Conservation (phyloP, 2,113 vertebrate genomes). For the Anguilla japonica region DNA sequence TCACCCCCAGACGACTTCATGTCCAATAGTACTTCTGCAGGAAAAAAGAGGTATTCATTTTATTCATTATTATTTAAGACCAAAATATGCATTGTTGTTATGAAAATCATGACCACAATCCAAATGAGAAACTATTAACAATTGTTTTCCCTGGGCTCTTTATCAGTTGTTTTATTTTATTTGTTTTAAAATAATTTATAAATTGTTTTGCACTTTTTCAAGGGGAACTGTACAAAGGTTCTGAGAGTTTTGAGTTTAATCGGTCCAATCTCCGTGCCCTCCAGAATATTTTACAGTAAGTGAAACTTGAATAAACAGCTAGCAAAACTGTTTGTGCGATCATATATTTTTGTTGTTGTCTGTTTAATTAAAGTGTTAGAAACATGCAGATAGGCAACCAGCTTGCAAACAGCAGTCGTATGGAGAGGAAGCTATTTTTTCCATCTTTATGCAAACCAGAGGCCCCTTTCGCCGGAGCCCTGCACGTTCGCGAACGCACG, state of each 20-base stretch:
- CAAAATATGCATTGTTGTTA: not conserved
- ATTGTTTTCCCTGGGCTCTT: no score
- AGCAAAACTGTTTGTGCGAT: not conserved
- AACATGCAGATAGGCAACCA: not conserved
- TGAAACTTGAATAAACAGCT: not conserved
- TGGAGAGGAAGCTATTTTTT: not conserved
- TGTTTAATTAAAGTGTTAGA: not conserved
- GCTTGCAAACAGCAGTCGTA: not conserved
- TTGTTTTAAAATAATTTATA: no score
- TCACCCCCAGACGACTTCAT: slow-evolving; percentile 86
- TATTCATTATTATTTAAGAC: not conserved
- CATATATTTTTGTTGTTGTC: not conserved
- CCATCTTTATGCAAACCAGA: not conserved
- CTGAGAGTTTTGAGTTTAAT: not conserved
- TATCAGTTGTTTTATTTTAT: no score
- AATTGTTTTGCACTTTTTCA: no score
- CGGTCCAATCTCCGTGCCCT: not conserved
- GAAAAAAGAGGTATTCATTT: slow-evolving; percentile 25
- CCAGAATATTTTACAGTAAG: not conserved
- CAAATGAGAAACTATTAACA: not conserved
- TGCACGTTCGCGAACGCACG: not conserved
- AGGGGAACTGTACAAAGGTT: no score
- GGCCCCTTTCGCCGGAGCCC: not conserved
- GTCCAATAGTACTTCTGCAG: slow-evolving; percentile 86
- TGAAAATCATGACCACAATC: not conserved